Base-by-base conservation (phyloP, 2,888 invertebrate genomes). In the Melinaea menophilus region DNA sequence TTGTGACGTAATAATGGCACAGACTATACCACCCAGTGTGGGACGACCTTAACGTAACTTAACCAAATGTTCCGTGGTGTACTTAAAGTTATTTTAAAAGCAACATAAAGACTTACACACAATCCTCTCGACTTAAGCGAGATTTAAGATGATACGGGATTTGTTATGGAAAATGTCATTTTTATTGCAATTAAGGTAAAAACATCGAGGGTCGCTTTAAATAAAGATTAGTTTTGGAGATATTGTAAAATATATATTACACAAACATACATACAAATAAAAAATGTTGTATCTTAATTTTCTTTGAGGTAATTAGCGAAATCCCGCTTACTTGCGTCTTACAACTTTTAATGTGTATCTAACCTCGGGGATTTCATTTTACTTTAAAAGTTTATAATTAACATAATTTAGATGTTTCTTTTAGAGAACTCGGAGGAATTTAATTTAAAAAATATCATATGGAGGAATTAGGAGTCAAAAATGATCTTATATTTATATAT, bases 31-130 rank as follows among this genome's bases (percentile, higher is more conserved):
- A 4, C 4, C 12, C 22, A 31, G 31, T 51, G 31, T 51, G 51
- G 31, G 7, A 22, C 31, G 9, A 51, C 9, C 51, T 51, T 41
- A 31, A 51, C 31, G n/a, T 51, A 51, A 63, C 65, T 65, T 65
- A 63, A 58, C 54, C 9, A 37, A 65, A 65, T 61, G 56, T 45
- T 37, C 33, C 58, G 56, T 63, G 58, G 58, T 62, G 61, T 58
- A 56, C 58, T 58, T 35, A 34, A 70, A 60, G 71, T 65, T 65
- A 70, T 71, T 69, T 72, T 68, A 70, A 71, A 71, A 71, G 67
- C 62, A 62, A 64, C 64, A 48, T 56, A 65, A 63, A 58, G 65
- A 67, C 65, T 69, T 67, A 65, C 56, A 55, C 56, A 45, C 59
- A 61, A 68, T 67, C 59, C 67, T 11, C 55, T 55, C 51, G 47